Evolutionary conservation across 2,113 vertebrate genomes (phyloP), one percentile per base, ranked within the genome.

Genomic region (Rhinolophus ferrumequinum): DNA sequence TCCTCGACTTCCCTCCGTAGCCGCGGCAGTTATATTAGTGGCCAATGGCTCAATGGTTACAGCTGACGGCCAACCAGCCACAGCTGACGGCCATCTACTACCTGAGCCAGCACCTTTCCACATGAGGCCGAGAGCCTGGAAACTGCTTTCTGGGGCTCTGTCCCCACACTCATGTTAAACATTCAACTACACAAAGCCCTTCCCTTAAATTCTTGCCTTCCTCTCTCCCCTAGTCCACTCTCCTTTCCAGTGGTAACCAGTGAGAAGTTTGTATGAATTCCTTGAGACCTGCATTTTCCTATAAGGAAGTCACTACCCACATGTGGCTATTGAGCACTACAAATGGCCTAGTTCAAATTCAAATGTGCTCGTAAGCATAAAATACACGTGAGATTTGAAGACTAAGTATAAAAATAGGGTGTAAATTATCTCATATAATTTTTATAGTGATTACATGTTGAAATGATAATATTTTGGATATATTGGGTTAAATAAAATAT

Each of bases 401-500:
- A 67, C 50, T 66, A 28, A 82, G 62, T n/a, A 69, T 44, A 30
- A 50, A 88, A 62, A 73, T 44, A 81, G 30, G 88, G 47, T 64
- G 6, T 38, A 92, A 92, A 92, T 62, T 77, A 66, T 41, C 11
- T 82, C 10, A 75, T 76, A 67, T 85, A 76, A n/a, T 35, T 96
- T 94, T 83, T 88, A 79, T 44, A 41, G n/a, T 54, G 52, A 75
- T 95, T 72, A 26, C 73, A 84, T 24, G 22, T 69, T 54, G 80
- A 73, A 93, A 87, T 94, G 72, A 73, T 54, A 70, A 66, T 58
- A 80, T 66, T 88, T 85, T 72, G 30, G 33, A 73, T 73, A 64
- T 83, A 82, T 4, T 67, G 30, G 24, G 54, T 38, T 89, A 95
- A 80, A 30, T 88, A 89, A 93, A 96, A 83, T 93, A 56, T 16